These are phyloP conservation scores for Itoplectis maculator DNA, from an alignment of 2,888 invertebrate genomes.

Conservation along the genomic window DNA sequence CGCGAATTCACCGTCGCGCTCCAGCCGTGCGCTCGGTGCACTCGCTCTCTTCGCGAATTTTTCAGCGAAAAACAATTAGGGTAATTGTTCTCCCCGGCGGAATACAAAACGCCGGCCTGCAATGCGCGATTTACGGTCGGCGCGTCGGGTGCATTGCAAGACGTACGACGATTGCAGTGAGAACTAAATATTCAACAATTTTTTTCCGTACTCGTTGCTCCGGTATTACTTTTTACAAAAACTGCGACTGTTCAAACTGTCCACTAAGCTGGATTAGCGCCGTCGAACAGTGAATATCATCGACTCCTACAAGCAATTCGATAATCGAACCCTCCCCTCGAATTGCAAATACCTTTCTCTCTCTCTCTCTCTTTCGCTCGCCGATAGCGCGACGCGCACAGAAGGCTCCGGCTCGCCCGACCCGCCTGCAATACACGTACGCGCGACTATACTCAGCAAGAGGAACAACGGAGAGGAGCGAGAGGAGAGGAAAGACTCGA, in stretches of 20 bases:
- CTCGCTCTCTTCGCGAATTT: background rate
- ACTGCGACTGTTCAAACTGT: background rate
- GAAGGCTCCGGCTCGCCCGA: constrained; percentile 1
- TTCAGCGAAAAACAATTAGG: constrained; percentile 7
- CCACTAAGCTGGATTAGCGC: background rate
- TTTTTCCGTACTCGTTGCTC: background rate
- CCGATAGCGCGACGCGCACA: constrained; percentile 5
- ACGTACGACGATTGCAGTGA: no score
- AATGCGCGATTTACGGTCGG: no score
- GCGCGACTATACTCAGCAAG: background rate
- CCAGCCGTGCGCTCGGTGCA: background rate
- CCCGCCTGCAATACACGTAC: constrained; percentile 3
- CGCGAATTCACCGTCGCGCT: constrained; percentile 11
- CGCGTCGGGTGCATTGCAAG: no score
- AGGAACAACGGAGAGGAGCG: background rate
- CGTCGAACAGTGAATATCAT: background rate
- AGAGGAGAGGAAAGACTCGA: constrained; percentile 39
- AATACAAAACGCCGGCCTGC: no score
- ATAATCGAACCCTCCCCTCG: constrained; percentile 17
- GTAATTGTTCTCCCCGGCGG: constrained; percentile 3
- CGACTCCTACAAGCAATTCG: constrained; percentile 16
- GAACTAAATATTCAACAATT: background rate
- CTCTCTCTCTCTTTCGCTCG: constrained; percentile 39
- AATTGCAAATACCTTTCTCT: background rate
- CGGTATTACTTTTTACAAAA: background rate